A percentile compares a stretch with the other conserved stretches of the same genome.
Evolutionary conservation across 2,113 vertebrate genomes (phyloP).

Genomic region (Mobula birostris): DNA sequence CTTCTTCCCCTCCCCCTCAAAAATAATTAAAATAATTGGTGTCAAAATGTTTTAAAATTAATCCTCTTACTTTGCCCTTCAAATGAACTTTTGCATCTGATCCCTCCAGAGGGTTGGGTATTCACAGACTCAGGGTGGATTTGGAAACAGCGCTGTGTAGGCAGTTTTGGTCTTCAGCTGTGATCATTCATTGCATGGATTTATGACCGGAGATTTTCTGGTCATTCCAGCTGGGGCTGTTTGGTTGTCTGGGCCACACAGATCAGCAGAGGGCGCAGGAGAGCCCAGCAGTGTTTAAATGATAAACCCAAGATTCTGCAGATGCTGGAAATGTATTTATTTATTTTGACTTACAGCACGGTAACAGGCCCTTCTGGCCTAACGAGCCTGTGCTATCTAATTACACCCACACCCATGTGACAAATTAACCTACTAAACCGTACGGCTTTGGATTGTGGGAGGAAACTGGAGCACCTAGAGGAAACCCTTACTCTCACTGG

Average conservation of each 20-base stretch:
- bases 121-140: neutral
- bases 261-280: neutral
- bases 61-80: neutral
- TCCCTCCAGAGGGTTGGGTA: neutral
- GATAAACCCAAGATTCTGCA: too few relatives aligned
- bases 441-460: too few relatives aligned
- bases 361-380: too few relatives aligned
- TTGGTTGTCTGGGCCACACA: neutral
- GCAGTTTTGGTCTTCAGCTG: neutral
- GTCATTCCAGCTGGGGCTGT: neutral
- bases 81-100: neutral
- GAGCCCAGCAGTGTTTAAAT: neutral
- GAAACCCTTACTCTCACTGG: too few relatives aligned
- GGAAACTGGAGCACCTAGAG: too few relatives aligned
- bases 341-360: too few relatives aligned
- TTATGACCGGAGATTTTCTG: neutral
- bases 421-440: too few relatives aligned
- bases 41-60: neutral
- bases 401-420: too few relatives aligned
- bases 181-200: neutral
- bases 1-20: too few relatives aligned
- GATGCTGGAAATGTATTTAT: too few relatives aligned
- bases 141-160: neutral
- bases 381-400: too few relatives aligned
- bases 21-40: neutral